A percentile compares a stretch with the other conserved stretches of the same genome.
Conservation (phyloP, 2,113 vertebrate species). For the Alethe diademata region DNA sequence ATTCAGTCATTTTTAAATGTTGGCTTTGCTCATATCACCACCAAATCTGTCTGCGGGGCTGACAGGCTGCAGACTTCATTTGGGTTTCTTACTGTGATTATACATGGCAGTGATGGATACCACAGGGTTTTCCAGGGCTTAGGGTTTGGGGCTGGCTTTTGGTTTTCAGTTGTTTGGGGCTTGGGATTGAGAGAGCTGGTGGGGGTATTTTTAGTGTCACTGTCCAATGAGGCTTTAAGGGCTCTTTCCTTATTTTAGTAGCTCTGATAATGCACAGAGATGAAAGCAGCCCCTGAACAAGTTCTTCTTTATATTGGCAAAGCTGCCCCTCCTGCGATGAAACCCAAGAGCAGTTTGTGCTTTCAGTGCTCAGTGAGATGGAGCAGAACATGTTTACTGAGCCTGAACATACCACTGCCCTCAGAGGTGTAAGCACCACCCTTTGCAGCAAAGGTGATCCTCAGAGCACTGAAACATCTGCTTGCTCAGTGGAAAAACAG, state of each 20-base stretch:
- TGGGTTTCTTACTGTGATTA: conserved; percentile 62
- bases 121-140: conserved; percentile 33
- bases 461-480: conserved; percentile 37
- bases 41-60: conserved; percentile 25
- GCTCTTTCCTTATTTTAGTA: conserved; percentile 40
- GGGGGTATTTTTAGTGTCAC: conserved; percentile 48
- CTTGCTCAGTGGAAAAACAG: background rate
- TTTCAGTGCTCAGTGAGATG: conserved; percentile 23
- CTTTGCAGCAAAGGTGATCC: background rate
- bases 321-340: background rate
- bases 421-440: background rate
- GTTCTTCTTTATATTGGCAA: conserved; percentile 44
- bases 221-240: conserved; percentile 25
- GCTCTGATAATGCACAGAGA: conserved; percentile 31
- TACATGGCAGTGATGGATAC: conserved; percentile 67
- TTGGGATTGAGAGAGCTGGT: background rate
- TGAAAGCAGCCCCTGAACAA: conserved; percentile 52
- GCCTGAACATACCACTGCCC: background rate
- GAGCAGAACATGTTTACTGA: conserved; percentile 24
- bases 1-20: conserved; percentile 64
- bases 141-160: conserved; percentile 51
- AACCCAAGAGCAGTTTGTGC: background rate
- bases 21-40: conserved; percentile 53
- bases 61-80: conserved; percentile 48
- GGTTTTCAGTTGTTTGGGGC: conserved; percentile 33